Evolutionary conservation across 2,113 vertebrate species (phyloP), one percentile per base, ranked within the genome.

Genomic region (Spheniscus mendiculus): DNA sequence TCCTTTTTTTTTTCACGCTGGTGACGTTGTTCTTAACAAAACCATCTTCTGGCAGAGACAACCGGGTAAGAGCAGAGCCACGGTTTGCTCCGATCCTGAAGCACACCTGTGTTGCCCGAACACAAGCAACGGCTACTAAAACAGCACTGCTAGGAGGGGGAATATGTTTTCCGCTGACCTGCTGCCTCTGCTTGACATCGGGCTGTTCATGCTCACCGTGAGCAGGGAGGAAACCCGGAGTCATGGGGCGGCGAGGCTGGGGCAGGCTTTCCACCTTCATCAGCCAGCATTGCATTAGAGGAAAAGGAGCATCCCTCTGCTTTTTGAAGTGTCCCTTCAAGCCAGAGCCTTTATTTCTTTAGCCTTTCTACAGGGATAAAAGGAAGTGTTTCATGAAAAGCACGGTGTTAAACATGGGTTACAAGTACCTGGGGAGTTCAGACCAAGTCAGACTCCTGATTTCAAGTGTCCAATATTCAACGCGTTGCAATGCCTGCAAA

Each of bases 161-260:
- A 83, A 81, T 32, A 6, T 1, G 6, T 27, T 89, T 88, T 87
- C 59, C 38, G 50, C 42, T 16, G 8, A 6, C 21, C 4, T 5
- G 14, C 13, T 91, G n/a, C 32, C 21, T 89, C 47, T 87, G 55
- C 55, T 70, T 44, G 25, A 32, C 2, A 3, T 83, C 9, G 5
- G 53, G 32, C 12, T 4, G 5, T 19, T 53, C 0, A 0, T 80
- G 78, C 27, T 77, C 38, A 20, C 20, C 10, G 0, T 18, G 34
- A 42, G 15, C 23, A 80, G 38, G 32, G 42, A 74, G 38, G 32
- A 76, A 56, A 15, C 11, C 16, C 2, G 0, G 42, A 77, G 19
- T 10, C 1, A 1, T 7, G 14, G 58, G 27, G 16, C 0, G 0
- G 12, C 1, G 4, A 86, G 26, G 49, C 69, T 61, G 23, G 65